Evolutionary conservation across 2,113 vertebrate genomes (phyloP).

Genomic region (Butastur rufipennis): DNA sequence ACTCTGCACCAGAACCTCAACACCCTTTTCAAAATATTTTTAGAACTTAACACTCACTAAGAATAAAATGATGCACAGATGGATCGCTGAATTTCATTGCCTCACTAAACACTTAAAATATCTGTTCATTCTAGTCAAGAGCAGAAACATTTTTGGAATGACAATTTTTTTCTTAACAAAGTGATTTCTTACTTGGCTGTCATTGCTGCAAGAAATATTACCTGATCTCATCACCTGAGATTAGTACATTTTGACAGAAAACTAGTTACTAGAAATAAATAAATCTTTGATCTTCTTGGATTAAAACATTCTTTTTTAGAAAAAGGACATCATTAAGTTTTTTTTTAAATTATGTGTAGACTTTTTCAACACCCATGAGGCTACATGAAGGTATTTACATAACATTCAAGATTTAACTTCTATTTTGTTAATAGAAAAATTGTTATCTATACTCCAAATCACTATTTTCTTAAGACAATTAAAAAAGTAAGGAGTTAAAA

Average conservation of each 20-base stretch:
- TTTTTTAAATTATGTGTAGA: not conserved
- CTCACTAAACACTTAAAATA: constrained; percentile 17
- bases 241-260: not conserved
- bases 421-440: not conserved
- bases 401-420: not conserved
- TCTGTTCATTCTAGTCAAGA: not conserved
- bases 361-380: not conserved
- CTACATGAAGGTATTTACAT: not conserved
- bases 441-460: not conserved
- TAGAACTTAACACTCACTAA: not conserved
- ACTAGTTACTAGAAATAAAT: not conserved
- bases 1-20: constrained; percentile 16
- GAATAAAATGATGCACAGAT: constrained; percentile 41
- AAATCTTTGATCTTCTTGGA: not conserved
- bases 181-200: not conserved
- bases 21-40: not conserved
- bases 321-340: not conserved
- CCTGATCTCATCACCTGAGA: not conserved
- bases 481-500: not conserved
- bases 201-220: not conserved
- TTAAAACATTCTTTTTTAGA: not conserved
- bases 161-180: not conserved
- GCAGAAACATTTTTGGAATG: not conserved
- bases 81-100: not conserved
- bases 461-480: not conserved